Evolutionary conservation across 2,888 invertebrate genomes (phyloP).

Genomic region (Agriopis leucophaearia): DNA sequence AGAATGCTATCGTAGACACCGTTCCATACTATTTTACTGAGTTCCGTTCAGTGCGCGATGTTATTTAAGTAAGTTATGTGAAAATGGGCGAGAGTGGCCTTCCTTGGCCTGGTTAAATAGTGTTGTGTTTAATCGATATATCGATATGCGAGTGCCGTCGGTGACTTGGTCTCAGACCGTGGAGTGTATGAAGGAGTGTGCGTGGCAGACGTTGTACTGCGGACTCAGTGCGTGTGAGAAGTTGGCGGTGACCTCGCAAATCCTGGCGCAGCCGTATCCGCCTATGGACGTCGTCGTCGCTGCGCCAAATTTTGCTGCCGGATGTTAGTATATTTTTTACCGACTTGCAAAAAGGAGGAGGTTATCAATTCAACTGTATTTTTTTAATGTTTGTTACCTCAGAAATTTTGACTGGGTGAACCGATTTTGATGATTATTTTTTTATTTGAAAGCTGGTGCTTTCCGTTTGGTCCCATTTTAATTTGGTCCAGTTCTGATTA

Average conservation of each 20-base stretch:
- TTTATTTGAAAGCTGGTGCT: too few relatives aligned
- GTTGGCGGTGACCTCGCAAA: slow-evolving; percentile 63
- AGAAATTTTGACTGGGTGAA: too few relatives aligned
- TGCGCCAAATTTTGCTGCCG: slow-evolving; percentile 67
- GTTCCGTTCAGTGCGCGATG: slow-evolving; percentile 39
- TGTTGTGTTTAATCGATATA: slow-evolving; percentile 47
- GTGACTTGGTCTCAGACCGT: slow-evolving; percentile 66
- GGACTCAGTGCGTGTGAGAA: slow-evolving; percentile 67
- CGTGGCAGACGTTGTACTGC: slow-evolving; percentile 70
- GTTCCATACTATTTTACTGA: slow-evolving; percentile 24
- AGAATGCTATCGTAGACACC: slow-evolving; percentile 48
- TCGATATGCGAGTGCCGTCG: slow-evolving; percentile 61
- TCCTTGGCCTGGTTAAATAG: slow-evolving; percentile 49
- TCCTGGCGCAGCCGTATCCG: slow-evolving; percentile 72
- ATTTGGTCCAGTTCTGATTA: too few relatives aligned
- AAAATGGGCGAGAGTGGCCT: slow-evolving; percentile 34
- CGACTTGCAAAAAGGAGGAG: too few relatives aligned
- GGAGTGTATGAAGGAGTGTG: slow-evolving; percentile 71
- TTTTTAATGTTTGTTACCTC: too few relatives aligned
- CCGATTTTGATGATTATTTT: too few relatives aligned
- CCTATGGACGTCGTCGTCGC: slow-evolving; percentile 71
- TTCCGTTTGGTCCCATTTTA: too few relatives aligned
- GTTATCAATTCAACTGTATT: too few relatives aligned
- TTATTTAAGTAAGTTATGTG: slow-evolving; percentile 47
- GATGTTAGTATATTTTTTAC: slow-evolving; percentile 68